Percentiles rank a stretch among this genome's conserved stretches.
Conservation (phyloP, 2,888 invertebrate genomes). For the Saturnia japonica region DNA sequence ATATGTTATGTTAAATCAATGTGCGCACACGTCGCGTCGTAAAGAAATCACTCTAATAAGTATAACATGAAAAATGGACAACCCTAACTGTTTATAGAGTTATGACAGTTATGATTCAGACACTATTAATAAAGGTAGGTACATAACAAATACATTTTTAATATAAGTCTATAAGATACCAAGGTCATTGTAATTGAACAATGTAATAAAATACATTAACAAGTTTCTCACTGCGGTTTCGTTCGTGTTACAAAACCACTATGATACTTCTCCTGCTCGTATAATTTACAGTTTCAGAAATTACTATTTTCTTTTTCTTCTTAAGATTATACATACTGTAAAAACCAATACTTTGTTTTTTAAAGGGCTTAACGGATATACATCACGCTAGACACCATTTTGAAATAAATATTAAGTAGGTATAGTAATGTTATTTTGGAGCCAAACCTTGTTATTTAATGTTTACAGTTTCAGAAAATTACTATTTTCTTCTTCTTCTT, state of each 20-base stretch:
- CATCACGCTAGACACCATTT: too few relatives aligned
- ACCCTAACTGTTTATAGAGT: neutral
- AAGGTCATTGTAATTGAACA: constrained; percentile 18
- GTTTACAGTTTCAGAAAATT: too few relatives aligned
- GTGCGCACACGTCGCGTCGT: too few relatives aligned
- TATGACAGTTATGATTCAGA: neutral
- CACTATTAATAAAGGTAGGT: constrained; percentile 1
- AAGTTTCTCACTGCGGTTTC: neutral
- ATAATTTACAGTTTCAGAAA: neutral
- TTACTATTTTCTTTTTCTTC: neutral
- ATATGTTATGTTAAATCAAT: too few relatives aligned
- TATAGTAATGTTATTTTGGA: too few relatives aligned
- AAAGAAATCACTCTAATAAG: too few relatives aligned
- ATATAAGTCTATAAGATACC: constrained; percentile 29
- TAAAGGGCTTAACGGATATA: too few relatives aligned
- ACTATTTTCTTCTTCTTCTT: too few relatives aligned
- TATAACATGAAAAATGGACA: neutral
- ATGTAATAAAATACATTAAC: constrained; percentile 4
- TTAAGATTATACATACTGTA: neutral
- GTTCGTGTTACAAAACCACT: neutral
- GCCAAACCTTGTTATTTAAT: too few relatives aligned
- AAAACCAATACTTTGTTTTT: too few relatives aligned
- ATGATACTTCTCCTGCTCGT: neutral
- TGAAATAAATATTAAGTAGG: too few relatives aligned
- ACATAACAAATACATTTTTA: constrained; percentile 1